These are phyloP conservation scores for Tetraneura akinire DNA, from an alignment of 1,140 invertebrate genomes.

Conservation along the genomic window DNA sequence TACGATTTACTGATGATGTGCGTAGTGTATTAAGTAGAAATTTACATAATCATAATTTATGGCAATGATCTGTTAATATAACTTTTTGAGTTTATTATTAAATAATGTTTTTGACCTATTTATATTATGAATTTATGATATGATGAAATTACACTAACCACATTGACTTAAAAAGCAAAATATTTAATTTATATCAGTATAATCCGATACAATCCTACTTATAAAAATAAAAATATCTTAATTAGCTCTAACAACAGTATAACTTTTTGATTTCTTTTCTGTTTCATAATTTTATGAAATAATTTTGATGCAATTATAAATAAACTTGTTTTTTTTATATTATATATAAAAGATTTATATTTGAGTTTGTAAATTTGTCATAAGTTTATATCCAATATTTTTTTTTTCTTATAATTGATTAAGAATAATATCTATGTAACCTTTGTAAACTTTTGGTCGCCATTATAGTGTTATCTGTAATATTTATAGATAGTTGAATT, in stretches of 20 bases:
- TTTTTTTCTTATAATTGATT: constrained; percentile 6
- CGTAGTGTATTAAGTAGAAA: constrained; percentile 92
- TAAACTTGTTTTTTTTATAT: constrained; percentile 10
- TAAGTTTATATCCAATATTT: constrained; percentile 29
- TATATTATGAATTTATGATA: no score
- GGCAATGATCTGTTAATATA: constrained; percentile 62
- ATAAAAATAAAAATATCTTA: no score
- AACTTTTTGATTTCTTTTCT: neutral
- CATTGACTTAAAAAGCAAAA: constrained; percentile 17
- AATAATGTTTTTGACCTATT: constrained; percentile 36
- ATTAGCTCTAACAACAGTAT: neutral
- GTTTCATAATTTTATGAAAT: neutral
- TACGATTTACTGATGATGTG: constrained; percentile 96
- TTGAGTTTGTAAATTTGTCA: neutral
- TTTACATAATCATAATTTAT: constrained; percentile 77
- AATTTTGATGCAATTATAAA: constrained; percentile 28
- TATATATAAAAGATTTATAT: neutral
- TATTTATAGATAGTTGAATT: constrained; percentile 23
- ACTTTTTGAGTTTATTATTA: constrained; percentile 15
- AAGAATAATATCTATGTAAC: neutral
- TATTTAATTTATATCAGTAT: constrained; percentile 34
- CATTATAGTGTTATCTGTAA: constrained; percentile 22
- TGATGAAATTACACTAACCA: constrained; percentile 11
- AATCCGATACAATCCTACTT: constrained; percentile 6
- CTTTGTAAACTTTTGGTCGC: constrained; percentile 40